Percentiles rank a stretch among this genome's conserved stretches.
These are phyloP conservation scores for Lacerta bilineata DNA, from an alignment of 2,797 vertebrate genomes.

Conservation along the genomic window DNA sequence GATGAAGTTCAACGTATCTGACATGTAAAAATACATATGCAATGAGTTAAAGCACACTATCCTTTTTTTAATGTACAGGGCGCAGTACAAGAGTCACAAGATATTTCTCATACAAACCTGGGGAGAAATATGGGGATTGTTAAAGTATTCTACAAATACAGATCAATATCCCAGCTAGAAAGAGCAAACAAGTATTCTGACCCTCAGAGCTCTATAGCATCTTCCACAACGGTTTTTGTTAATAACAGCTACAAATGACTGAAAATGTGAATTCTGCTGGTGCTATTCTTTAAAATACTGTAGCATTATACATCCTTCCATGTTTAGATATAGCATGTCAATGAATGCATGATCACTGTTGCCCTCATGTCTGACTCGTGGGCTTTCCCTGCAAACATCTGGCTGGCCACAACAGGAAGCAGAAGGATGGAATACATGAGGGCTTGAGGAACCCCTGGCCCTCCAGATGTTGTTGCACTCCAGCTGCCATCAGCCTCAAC, in stretches of 20 bases:
- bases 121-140: constrained; percentile 39
- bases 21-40: constrained; percentile 42
- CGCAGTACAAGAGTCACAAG: constrained; percentile 19
- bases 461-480: too few species aligned
- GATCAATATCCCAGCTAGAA: constrained; percentile 48
- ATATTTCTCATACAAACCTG: constrained; percentile 36
- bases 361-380: background rate
- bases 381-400: background rate
- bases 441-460: background rate
- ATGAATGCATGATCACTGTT: background rate
- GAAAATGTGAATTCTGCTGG: background rate
- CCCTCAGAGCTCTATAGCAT: constrained; percentile 14
- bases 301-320: fast-evolving
- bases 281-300: background rate
- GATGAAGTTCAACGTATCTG: constrained; percentile 42
- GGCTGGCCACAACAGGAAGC: background rate
- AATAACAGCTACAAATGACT: too few species aligned
- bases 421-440: too few species aligned
- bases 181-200: constrained; percentile 40
- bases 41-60: constrained; percentile 25
- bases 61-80: constrained; percentile 7
- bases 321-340: background rate
- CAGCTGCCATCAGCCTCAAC: background rate
- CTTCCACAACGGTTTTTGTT: background rate
- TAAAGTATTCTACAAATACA: constrained; percentile 43